Evolutionary conservation across 2,113 vertebrate species (phyloP), one percentile per base, ranked within the genome.

Genomic region (Muntiacus muntjak): DNA sequence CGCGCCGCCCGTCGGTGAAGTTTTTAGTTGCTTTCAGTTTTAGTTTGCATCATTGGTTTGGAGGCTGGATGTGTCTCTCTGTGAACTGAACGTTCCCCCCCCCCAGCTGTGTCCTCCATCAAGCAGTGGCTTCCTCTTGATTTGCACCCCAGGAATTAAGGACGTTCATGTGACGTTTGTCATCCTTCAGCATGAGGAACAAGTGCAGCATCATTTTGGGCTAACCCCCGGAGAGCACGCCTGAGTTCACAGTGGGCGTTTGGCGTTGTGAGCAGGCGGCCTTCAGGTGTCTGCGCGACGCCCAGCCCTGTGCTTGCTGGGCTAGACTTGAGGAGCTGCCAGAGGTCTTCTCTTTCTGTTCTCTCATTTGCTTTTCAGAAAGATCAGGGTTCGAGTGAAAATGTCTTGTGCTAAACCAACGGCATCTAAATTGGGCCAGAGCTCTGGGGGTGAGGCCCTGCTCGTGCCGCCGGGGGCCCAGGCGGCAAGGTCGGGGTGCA

Each of bases 351-450:
- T 7, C 64, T 87, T 64, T 23, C 50, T 94, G 8, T 81, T 30
- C 9, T 78, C 84, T 88, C 6, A 25, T 79, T 95, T 81, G 52
- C 52, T 85, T 93, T 94, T 90, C 47, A 58, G 86, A 71, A 86
- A 89, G 83, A 54, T 23, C 5, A 43, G 50, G 3, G 40, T 60
- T 88, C 58, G 58, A 87, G 33, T 50, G 36, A 57, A 57, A 54
- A 30, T 43, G 3, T 13, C 76, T 67, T 74, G 7, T 5, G 36
- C 40, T n/a, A 47, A 54, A n/a, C 21, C 1, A 12, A 7, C 12
- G n/a, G n/a, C 6, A 2, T 82, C 19, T 54, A 4, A 30, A 4
- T 82, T 6, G 10, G 78, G 28, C 16, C 78, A 21, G 78, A 33
- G 45, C 16, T 33, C 28, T 21, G 78, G 9, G 45, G 28, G 33